Evolutionary conservation across 1,140 invertebrate species (phyloP), one percentile per base, ranked within the genome.

Genomic region (Stegodyphus dumicola): DNA sequence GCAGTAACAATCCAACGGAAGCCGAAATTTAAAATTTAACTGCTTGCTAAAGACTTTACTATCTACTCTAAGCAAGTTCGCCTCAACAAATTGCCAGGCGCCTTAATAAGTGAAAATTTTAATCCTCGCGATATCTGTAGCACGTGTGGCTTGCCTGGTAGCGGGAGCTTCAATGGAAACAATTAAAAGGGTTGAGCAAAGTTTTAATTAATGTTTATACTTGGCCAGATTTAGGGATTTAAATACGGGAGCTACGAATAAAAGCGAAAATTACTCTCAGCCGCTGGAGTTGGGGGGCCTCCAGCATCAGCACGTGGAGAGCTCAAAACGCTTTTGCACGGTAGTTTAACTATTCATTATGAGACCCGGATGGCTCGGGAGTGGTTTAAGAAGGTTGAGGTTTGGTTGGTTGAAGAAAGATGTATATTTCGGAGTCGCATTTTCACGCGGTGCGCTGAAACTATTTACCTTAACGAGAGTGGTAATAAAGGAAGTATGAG

Each of bases 171-270:
- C 79, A 75, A 83, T 83, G 79, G 79, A 83, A 83, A 83, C 79
- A 83, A 83, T 83, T 83, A 83, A 83, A 83, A 83, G 79, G 60
- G 79, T 65, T 71, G 70, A 17, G 79, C 71, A 74, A 83, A 83
- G 79, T 83, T 83, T 83, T 83, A 83, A 83, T 83, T 83, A 83
- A 83, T 83, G 79, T 83, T 83, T 83, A 75, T 74, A 83, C 79
- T 83, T 53, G 60, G 70, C 33, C 71, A 71, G 77, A 80, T 80
- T 80, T 80, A 18, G 79, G 60, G 71, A 75, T 56, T 66, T 74
- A 75, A 83, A 83, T 83, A 75, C 60, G 79, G 79, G 66, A 18
- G 1, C 48, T 7, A 7, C 48, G 56, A 66, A 77, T 77, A 60
- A 60, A 60, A 15, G 56, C 56, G 56, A 60, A 60, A 60, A 60